Conservation (phyloP, 2,888 invertebrate genomes). For the Sisyra terminalis region DNA sequence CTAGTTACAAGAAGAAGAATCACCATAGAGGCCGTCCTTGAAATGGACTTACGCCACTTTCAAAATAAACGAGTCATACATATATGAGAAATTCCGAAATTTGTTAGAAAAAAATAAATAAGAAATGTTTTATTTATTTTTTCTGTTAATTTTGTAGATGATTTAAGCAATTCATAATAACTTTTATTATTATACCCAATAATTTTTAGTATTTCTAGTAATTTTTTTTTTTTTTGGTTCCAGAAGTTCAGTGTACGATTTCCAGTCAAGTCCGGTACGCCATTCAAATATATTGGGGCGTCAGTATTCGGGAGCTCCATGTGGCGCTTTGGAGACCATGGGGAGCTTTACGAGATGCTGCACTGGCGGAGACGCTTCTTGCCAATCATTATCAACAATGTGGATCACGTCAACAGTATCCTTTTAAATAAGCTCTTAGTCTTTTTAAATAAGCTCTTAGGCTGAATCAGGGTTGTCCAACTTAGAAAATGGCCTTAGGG, state of each 20-base stretch:
- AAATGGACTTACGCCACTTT: too few relatives aligned
- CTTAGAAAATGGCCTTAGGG: too few relatives aligned
- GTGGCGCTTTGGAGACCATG: constrained; percentile 59
- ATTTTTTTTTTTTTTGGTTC: constrained; percentile 19
- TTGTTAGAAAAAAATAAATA: too few relatives aligned
- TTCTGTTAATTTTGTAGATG: too few relatives aligned
- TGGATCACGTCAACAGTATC: constrained; percentile 22
- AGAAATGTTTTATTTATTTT: too few relatives aligned
- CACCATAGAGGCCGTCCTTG: too few relatives aligned
- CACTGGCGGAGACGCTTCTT: constrained; percentile 35
- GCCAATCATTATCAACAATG: constrained; percentile 30
- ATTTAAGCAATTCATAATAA: not conserved
- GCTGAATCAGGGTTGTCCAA: too few relatives aligned
- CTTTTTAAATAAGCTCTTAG: too few relatives aligned
- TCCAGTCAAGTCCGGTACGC: constrained; percentile 62
- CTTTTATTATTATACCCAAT: not conserved
- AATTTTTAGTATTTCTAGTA: not conserved
- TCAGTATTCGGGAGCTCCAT: constrained; percentile 59
- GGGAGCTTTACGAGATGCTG: constrained; percentile 45
- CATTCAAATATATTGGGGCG: constrained; percentile 62
- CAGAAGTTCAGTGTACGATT: constrained; percentile 56
- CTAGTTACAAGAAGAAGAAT: too few relatives aligned
- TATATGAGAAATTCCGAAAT: too few relatives aligned
- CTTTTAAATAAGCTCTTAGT: constrained; percentile 7
- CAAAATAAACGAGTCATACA: too few relatives aligned